Evolutionary conservation across 2,888 invertebrate species (phyloP).

Genomic region (Cantharis nigra): DNA sequence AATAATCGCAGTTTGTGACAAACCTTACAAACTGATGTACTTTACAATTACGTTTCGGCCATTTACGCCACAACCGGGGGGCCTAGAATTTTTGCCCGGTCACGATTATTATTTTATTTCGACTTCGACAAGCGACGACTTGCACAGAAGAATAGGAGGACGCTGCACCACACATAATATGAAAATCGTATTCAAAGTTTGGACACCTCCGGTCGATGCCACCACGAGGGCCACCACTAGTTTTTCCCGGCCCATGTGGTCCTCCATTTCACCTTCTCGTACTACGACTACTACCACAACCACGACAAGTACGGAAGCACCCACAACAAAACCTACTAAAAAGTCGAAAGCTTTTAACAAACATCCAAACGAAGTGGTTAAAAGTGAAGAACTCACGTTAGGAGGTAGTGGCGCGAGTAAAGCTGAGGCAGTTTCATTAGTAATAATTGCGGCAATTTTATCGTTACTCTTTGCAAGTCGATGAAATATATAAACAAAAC

Average conservation of each 20-base stretch:
- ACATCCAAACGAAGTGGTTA: conserved; percentile 89
- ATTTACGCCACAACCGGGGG: conserved; percentile 94
- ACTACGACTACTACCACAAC: conserved; percentile 42
- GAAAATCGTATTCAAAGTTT: conserved; percentile 88
- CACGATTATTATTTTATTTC: conserved; percentile 94
- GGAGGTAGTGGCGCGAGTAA: conserved; percentile 53
- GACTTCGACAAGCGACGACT: conserved; percentile 89
- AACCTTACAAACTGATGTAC: conserved; percentile 91
- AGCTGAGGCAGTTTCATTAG: conserved; percentile 33
- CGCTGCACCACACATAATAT: conserved; percentile 91
- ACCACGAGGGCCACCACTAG: conserved; percentile 46
- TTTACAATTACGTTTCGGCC: conserved; percentile 96
- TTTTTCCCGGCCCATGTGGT: conserved; percentile 44
- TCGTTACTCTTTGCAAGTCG: conserved; percentile 46
- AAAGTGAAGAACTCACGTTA: conserved; percentile 89
- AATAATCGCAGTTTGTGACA: conserved; percentile 95
- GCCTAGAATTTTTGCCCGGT: conserved; percentile 90
- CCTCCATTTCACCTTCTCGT: conserved; percentile 56
- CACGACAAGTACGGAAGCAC: conserved; percentile 51
- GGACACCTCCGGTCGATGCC: conserved; percentile 71
- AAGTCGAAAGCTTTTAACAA: conserved; percentile 71
- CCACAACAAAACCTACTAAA: conserved; percentile 59
- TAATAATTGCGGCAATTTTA: conserved; percentile 42
- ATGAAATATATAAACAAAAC: conserved; percentile 41
- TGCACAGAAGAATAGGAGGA: conserved; percentile 90